Evolutionary conservation across 2,888 invertebrate species (phyloP).

Genomic region (Dryocosmus kuriphilus): DNA sequence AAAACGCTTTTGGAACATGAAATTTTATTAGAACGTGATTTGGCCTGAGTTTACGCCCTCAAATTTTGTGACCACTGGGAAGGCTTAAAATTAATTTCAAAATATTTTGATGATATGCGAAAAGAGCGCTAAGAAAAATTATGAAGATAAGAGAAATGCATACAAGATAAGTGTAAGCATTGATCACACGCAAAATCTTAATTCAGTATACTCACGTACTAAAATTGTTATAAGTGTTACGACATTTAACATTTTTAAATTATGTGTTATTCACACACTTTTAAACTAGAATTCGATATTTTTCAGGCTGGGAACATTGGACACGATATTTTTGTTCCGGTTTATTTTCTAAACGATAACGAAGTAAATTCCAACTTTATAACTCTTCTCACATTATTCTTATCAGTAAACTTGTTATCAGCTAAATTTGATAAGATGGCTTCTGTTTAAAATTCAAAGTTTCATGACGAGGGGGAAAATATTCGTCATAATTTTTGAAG

Average conservation of each 20-base stretch:
- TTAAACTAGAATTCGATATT: conserved; percentile 7
- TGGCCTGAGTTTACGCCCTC: too few relatives aligned
- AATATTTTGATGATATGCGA: background rate
- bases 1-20: too few relatives aligned
- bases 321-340: conserved; percentile 25
- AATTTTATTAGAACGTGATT: too few relatives aligned
- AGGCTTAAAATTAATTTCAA: too few relatives aligned
- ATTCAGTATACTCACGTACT: conserved; percentile 21
- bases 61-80: too few relatives aligned
- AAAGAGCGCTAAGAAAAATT: background rate
- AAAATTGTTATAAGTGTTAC: background rate
- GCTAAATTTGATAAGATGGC: conserved; percentile 3
- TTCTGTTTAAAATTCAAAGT: conserved; percentile 3
- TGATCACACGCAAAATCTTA: background rate
- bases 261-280: background rate
- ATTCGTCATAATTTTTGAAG: background rate
- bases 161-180: background rate
- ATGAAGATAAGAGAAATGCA: background rate
- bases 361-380: conserved; percentile 19
- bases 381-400: conserved; percentile 20
- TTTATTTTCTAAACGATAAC: conserved; percentile 25
- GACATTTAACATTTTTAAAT: background rate
- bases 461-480: background rate
- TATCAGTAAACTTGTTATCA: conserved; percentile 16
- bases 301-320: background rate